Conservation (phyloP, 2,113 vertebrate species). For the Felis chaus region DNA sequence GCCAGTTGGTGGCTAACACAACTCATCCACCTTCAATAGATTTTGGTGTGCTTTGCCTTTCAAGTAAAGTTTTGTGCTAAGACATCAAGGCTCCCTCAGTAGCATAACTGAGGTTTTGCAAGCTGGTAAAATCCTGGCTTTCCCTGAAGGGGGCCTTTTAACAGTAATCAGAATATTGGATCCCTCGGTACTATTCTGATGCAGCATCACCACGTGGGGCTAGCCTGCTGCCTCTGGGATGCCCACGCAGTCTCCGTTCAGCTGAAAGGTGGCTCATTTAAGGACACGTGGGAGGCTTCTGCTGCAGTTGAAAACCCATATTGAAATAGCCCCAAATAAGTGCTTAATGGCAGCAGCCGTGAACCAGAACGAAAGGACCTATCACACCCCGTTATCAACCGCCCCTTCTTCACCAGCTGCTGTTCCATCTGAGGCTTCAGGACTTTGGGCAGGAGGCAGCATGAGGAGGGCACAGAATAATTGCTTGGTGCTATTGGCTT, state of each 20-base stretch:
- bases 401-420: background rate
- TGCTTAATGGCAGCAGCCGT: background rate
- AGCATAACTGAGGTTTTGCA: no score
- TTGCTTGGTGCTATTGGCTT: background rate
- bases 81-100: fast-evolving
- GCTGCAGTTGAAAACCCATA: background rate
- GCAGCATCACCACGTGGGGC: fast-evolving
- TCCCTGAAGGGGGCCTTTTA: background rate
- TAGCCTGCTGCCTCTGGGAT: background rate
- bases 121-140: background rate
- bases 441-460: background rate
- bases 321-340: background rate
- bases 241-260: background rate
- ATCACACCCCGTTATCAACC: fast-evolving
- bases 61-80: background rate
- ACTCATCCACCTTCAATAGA: background rate
- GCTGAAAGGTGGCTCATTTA: background rate
- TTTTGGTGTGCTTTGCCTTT: background rate
- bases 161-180: background rate
- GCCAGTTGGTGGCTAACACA: background rate
- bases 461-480: fast-evolving
- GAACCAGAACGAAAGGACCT: background rate
- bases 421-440: background rate
- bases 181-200: background rate
- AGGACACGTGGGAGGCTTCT: background rate